phyloP scores from a whole-genome alignment of 1,140 invertebrate species.

The Pseudomyrmex sp. region DNA sequence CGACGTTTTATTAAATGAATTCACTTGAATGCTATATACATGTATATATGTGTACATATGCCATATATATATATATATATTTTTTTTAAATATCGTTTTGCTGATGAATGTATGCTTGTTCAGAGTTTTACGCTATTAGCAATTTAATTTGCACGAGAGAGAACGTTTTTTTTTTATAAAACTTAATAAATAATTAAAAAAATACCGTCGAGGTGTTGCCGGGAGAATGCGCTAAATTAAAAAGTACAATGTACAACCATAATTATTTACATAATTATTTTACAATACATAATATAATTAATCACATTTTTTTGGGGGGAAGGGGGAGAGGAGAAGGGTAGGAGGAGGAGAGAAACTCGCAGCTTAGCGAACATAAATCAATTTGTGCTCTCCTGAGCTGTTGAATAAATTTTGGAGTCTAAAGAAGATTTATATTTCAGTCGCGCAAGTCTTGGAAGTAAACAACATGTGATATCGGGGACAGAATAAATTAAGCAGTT shows the following conservation, averaged over 20 bases:
- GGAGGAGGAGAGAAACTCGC: background rate
- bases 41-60: background rate
- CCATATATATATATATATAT: background rate
- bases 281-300: conserved; percentile 3
- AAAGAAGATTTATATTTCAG: conserved; percentile 13
- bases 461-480: conserved; percentile 42
- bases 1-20: conserved; percentile 27
- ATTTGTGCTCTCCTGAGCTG: conserved; percentile 6
- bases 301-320: background rate
- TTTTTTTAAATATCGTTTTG: background rate
- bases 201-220: too few relatives aligned
- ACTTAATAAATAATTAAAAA: too few relatives aligned
- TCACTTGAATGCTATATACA: background rate
- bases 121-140: background rate
- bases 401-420: conserved; percentile 16
- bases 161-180: conserved; percentile 2
- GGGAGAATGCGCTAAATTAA: too few relatives aligned
- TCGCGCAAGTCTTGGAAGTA: conserved; percentile 20
- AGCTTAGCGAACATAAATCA: conserved; percentile 36
- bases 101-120: background rate
- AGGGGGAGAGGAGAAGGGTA: too few relatives aligned
- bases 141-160: background rate
- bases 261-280: background rate
- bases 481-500: conserved; percentile 46
- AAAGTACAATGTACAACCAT: background rate